Conservation (phyloP, 2,113 vertebrate species). For the Scortum barcoo region DNA sequence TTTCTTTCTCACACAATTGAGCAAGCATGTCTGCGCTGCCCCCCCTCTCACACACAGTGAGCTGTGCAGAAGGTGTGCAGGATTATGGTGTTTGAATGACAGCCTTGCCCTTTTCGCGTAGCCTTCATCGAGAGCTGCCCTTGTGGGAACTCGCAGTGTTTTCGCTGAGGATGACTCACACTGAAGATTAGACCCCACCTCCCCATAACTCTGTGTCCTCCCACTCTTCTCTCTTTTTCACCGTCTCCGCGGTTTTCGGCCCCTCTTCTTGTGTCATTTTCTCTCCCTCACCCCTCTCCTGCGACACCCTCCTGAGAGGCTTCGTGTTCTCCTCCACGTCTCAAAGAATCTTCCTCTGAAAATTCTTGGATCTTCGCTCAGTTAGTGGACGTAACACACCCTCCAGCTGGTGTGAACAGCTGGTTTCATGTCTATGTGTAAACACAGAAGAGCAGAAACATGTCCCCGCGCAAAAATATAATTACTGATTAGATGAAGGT, state of each 20-base stretch:
- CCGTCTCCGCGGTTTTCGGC: neutral
- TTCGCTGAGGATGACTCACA: constrained; percentile 63
- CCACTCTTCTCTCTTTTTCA: constrained; percentile 18
- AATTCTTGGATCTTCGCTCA: constrained; percentile 3
- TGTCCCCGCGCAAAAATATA: neutral
- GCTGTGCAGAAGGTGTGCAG: constrained; percentile 5
- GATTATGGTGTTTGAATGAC: constrained; percentile 57
- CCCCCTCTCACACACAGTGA: neutral
- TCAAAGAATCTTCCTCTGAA: constrained; percentile 10
- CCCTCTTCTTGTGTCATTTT: neutral
- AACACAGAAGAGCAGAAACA: constrained; percentile 19
- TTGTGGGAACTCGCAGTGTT: constrained; percentile 50
- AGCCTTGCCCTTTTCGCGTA: constrained; percentile 56
- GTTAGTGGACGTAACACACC: neutral
- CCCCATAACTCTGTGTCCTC: constrained; percentile 25
- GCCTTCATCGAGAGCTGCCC: constrained; percentile 21
- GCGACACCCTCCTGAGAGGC: neutral
- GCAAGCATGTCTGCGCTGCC: neutral
- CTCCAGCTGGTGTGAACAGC: constrained; percentile 22
- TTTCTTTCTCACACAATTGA: neutral
- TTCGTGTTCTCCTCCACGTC: neutral
- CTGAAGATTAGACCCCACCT: constrained; percentile 36
- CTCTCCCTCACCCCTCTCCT: neutral
- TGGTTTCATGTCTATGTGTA: constrained; percentile 30
- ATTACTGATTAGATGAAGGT: constrained; percentile 1